These are phyloP conservation scores for Chlorospingus semifuscus DNA, from an alignment of 2,797 vertebrate genomes.

Conservation along the genomic window DNA sequence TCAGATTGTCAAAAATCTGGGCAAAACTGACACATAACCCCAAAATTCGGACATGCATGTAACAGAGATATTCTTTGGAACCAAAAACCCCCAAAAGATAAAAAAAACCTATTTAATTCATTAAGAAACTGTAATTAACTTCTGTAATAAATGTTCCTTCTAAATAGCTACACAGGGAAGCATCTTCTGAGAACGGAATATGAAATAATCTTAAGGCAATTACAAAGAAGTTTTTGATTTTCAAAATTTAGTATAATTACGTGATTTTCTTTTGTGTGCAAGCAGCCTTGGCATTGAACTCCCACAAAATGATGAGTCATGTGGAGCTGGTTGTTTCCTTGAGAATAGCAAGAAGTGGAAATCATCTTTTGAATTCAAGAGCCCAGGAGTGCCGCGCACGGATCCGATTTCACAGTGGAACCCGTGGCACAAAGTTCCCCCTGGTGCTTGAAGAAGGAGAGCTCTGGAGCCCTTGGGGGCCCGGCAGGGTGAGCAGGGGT, in stretches of 20 bases:
- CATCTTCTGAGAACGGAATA: slow-evolving; percentile 38
- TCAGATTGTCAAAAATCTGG: neutral
- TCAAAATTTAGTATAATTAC: slow-evolving; percentile 61
- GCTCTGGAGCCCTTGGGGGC: neutral
- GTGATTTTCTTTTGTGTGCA: slow-evolving; percentile 62
- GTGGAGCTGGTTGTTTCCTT: slow-evolving; percentile 49
- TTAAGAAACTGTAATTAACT: slow-evolving; percentile 52
- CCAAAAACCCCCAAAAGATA: neutral
- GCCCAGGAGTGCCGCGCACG: neutral
- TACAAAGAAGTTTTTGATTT: slow-evolving; percentile 61
- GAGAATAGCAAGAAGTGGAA: slow-evolving; percentile 43
- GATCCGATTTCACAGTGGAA: neutral
- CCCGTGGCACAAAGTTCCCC: neutral
- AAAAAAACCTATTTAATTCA: neutral
- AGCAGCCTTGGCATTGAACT: slow-evolving; percentile 65
- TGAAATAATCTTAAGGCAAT: slow-evolving; percentile 55
- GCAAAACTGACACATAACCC: neutral
- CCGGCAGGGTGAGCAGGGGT: neutral
- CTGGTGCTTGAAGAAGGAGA: neutral
- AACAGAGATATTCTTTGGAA: neutral
- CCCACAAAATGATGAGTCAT: slow-evolving; percentile 60
- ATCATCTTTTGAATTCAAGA: slow-evolving; percentile 22
- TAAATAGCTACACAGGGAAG: slow-evolving; percentile 46
- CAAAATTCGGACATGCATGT: neutral
- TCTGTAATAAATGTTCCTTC: slow-evolving; percentile 40